These are phyloP conservation scores for Brachionus manjavacas DNA, from an alignment of 1,140 invertebrate genomes.

Conservation along the genomic window DNA sequence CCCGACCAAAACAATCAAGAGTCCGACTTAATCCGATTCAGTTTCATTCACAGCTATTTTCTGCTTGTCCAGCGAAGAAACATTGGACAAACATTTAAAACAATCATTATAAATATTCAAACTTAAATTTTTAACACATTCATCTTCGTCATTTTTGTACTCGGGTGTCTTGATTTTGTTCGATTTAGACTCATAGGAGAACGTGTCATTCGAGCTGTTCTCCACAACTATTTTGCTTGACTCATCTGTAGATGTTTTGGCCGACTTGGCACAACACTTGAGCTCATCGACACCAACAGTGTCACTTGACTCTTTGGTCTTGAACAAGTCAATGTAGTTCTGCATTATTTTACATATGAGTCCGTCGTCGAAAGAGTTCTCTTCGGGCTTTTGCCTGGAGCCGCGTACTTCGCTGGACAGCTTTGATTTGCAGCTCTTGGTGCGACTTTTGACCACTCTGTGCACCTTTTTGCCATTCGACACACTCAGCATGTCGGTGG, in stretches of 20 bases:
- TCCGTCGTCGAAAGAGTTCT: conserved; percentile 21
- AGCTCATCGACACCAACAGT: neutral
- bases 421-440: neutral
- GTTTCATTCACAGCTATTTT: neutral
- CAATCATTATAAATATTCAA: conserved; percentile 36
- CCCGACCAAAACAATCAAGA: neutral
- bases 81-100: conserved; percentile 30
- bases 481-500: neutral
- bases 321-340: conserved; percentile 35
- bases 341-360: conserved; percentile 36
- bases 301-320: neutral
- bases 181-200: neutral
- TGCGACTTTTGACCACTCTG: neutral
- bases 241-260: neutral
- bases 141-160: neutral
- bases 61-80: neutral
- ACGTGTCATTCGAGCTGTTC: neutral
- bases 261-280: neutral
- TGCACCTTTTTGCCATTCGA: neutral
- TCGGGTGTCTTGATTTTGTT: neutral
- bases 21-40: neutral
- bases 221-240: neutral
- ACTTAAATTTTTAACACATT: neutral
- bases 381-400: neutral
- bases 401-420: neutral